phyloP scores from a whole-genome alignment of 2,113 vertebrate genomes.

The Brachyhypopomus occidentalis region DNA sequence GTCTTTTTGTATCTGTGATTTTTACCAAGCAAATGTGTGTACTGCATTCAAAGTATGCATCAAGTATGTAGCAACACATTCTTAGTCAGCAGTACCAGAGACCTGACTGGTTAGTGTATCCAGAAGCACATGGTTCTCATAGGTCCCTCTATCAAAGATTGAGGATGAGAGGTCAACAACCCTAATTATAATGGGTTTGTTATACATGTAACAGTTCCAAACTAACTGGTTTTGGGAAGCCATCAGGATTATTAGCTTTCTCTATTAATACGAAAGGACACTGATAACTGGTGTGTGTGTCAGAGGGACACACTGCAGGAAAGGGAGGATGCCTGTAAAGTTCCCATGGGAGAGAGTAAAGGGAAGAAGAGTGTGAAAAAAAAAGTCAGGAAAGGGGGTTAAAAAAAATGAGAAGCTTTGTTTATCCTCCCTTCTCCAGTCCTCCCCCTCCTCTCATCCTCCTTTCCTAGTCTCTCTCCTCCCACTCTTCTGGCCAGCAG shows the following conservation, averaged over 20 bases:
- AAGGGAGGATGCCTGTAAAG: slow-evolving; percentile 18
- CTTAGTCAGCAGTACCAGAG: background rate
- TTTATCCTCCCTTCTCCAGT: slow-evolving; percentile 65
- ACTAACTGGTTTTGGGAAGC: background rate
- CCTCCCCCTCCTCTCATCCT: slow-evolving; percentile 67
- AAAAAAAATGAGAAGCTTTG: slow-evolving; percentile 32
- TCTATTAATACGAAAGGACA: background rate
- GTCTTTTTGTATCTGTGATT: background rate
- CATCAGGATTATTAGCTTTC: background rate
- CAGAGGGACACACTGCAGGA: background rate
- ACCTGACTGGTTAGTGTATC: slow-evolving; percentile 9
- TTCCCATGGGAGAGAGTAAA: slow-evolving; percentile 25
- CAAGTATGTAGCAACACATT: background rate
- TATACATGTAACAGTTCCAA: background rate
- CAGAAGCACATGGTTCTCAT: slow-evolving; percentile 1
- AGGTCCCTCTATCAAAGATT: background rate
- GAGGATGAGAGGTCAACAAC: background rate
- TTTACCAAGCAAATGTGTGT: background rate
- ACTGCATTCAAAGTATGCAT: background rate
- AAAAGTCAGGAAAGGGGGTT: slow-evolving; percentile 31
- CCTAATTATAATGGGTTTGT: background rate
- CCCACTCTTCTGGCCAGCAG: slow-evolving; percentile 45
- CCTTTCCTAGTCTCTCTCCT: slow-evolving; percentile 50
- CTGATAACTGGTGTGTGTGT: background rate
- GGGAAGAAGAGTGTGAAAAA: slow-evolving; percentile 33